These are phyloP conservation scores for Latrodectus hesperus DNA, from an alignment of 2,888 invertebrate genomes.

Conservation along the genomic window DNA sequence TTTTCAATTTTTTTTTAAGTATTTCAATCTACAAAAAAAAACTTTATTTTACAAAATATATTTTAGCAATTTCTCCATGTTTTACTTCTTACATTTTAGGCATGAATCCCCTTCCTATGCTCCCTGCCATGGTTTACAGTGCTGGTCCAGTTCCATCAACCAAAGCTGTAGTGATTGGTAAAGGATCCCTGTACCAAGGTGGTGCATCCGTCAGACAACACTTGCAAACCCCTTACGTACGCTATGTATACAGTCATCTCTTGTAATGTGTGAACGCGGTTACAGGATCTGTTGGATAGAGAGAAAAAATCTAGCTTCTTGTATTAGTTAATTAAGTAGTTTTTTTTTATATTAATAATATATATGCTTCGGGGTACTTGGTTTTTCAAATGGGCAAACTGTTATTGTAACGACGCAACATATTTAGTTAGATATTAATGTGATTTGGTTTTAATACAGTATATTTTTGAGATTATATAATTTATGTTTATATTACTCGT, in stretches of 20 bases:
- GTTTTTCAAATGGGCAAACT: no score
- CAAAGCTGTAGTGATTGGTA: conserved; percentile 11
- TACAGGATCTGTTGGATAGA: background rate
- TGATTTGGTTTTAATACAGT: no score
- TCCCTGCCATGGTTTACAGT: conserved; percentile 50
- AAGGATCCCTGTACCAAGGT: conserved; percentile 27
- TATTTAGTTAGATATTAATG: no score
- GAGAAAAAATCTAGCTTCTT: no score
- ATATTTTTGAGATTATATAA: no score
- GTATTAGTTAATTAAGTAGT: no score
- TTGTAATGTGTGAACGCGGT: background rate
- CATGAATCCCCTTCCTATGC: conserved; percentile 30
- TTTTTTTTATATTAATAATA: no score
- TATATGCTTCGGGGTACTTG: no score
- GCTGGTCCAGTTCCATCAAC: conserved; percentile 9
- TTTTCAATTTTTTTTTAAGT: background rate
- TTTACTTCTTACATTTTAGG: conserved; percentile 15
- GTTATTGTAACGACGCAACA: no score
- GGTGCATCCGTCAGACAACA: conserved; percentile 36
- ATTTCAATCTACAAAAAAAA: background rate
- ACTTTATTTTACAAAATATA: background rate
- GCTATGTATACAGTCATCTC: conserved; percentile 56
- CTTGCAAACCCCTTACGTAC: conserved; percentile 42
- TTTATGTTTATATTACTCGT: no score
- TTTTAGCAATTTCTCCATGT: background rate